Conservation (phyloP, 2,797 vertebrate species). For the Galagoides demidoff region DNA sequence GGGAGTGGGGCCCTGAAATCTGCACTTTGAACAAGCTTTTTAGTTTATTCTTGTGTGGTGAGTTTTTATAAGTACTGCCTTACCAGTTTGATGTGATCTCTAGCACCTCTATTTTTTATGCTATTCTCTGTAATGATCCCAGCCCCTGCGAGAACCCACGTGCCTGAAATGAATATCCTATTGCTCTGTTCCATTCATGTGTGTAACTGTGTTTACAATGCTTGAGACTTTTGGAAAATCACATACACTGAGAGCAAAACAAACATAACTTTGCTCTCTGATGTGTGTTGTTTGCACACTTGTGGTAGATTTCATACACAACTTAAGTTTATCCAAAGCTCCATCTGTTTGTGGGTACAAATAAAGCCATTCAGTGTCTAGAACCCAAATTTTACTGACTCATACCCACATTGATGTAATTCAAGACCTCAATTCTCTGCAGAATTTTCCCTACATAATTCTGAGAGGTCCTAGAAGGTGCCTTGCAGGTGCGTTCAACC, state of each 20-base stretch:
- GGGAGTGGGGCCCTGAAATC: background rate
- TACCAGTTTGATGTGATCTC: background rate
- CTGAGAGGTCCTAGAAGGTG: background rate
- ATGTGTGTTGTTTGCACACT: too few relatives aligned
- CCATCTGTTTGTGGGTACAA: conserved; percentile 56
- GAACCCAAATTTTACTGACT: conserved; percentile 41
- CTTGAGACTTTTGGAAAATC: conserved; percentile 53
- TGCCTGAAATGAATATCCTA: background rate
- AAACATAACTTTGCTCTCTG: too few relatives aligned
- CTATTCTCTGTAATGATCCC: background rate
- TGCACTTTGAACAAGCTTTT: background rate
- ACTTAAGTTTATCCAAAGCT: conserved; percentile 56
- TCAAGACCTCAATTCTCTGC: background rate
- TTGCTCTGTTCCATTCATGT: background rate
- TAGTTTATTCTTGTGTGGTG: background rate
- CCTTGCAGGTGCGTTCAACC: background rate
- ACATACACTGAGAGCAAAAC: background rate
- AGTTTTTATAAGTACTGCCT: background rate
- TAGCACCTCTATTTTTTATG: background rate
- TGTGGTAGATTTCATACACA: conserved; percentile 30
- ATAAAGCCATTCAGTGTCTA: conserved; percentile 60
- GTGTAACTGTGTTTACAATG: conserved; percentile 42
- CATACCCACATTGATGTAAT: background rate
- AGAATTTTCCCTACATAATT: background rate
- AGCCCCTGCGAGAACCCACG: background rate